Conservation (phyloP, 2,888 invertebrate species). For the Epinotia ramella region DNA sequence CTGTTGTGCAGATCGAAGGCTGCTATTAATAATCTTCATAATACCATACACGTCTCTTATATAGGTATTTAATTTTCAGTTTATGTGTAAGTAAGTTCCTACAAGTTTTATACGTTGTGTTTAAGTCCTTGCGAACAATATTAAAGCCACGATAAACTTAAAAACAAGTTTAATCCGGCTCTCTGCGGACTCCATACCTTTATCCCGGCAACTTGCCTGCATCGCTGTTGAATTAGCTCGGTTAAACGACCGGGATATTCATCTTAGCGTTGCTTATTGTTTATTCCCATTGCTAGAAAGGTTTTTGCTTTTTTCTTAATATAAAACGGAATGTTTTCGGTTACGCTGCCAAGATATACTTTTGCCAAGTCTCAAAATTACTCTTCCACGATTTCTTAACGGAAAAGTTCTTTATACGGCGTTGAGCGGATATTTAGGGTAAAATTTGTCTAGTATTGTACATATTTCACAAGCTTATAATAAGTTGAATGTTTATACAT, state of each 20-base stretch:
- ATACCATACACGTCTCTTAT: background rate
- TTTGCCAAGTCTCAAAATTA: slow-evolving; percentile 41
- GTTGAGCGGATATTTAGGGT: background rate
- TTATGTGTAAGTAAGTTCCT: slow-evolving; percentile 33
- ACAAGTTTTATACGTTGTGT: slow-evolving; percentile 68
- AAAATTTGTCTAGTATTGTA: too few relatives aligned
- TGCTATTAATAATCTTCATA: too few relatives aligned
- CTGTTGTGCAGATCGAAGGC: too few relatives aligned
- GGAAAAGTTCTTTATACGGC: background rate
- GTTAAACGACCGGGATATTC: slow-evolving; percentile 41
- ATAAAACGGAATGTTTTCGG: slow-evolving; percentile 33
- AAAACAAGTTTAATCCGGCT: slow-evolving; percentile 83
- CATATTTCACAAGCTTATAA: too few relatives aligned
- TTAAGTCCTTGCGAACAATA: slow-evolving; percentile 80
- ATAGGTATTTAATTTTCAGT: background rate
- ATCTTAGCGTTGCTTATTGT: slow-evolving; percentile 43
- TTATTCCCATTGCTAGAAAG: slow-evolving; percentile 31
- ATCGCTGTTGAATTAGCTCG: slow-evolving; percentile 65
- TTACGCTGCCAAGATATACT: slow-evolving; percentile 37
- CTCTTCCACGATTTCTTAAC: slow-evolving; percentile 19
- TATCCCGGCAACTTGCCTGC: slow-evolving; percentile 48
- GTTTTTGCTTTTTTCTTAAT: slow-evolving; percentile 16
- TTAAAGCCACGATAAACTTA: slow-evolving; percentile 82
- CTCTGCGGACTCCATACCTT: slow-evolving; percentile 70
- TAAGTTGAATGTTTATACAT: too few relatives aligned